Evolutionary conservation across 2,113 vertebrate species (phyloP), one percentile per base, ranked within the genome.

Genomic region (Colistium nudipinnis): DNA sequence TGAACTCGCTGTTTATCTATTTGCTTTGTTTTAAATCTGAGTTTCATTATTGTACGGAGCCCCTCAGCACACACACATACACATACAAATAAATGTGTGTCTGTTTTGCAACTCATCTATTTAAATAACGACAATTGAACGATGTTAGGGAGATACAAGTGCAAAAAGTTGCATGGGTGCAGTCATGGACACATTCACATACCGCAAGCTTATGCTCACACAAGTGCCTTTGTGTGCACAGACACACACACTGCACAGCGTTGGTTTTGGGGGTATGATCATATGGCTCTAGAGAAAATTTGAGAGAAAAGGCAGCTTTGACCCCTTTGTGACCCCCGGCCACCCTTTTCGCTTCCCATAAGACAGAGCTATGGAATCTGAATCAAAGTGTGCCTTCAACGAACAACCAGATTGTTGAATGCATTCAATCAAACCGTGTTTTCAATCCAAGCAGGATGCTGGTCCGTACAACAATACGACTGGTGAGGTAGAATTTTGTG

Each of bases 241-340:
- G 13, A 64, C 27, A 55, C 7, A 25, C 24, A 31, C 53, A 54
- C 51, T n/a, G 22, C 72, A 70, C 56, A 65, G 63, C 74, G 59
- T 74, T 78, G 80, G 55, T 74, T 87, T 76, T 52, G 74, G 78
- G 77, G 79, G 73, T 59, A 81, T 74, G 70, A 86, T 76, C 77
- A 82, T 84, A 84, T 7, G 62, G 70, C 61, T 87, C 38, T 10
- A 51, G 62, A 76, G 52, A 77, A 86, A 82, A 60, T 62, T 66
- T 51, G 27, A 70, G 38, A 82, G 64, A 67, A 55, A 81, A 76
- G 79, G 75, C 71, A 77, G 73, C 81, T 87, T 80, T 82, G 75
- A 87, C 65, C 74, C 67, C 68, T 78, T 68, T 87, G 80, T 81
- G 75, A 83, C 71, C 80, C 79, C 78, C 66, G 56, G 55, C 56